Evolutionary conservation across 2,113 vertebrate species (phyloP).

Genomic region (Atherinomorus stipes): DNA sequence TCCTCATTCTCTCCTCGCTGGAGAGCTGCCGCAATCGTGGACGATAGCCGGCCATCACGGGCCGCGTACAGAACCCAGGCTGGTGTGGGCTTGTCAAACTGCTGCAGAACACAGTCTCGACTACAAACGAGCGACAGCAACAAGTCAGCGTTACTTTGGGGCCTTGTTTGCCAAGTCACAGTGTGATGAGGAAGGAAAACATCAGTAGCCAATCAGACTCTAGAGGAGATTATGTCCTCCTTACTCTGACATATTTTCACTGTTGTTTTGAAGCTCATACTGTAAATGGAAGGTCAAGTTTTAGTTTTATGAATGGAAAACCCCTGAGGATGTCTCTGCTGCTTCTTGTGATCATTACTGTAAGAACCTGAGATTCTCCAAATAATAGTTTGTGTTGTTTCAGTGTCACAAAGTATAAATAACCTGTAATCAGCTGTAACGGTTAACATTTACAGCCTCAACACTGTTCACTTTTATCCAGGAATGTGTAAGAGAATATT

Average conservation of each 20-base stretch:
- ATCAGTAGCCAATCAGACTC: background rate
- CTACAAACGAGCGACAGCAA: constrained; percentile 77
- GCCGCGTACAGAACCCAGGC: constrained; percentile 82
- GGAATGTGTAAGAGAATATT: background rate
- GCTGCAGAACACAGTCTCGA: constrained; percentile 83
- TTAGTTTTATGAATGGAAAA: background rate
- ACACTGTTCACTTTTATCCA: no score
- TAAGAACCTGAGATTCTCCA: no score
- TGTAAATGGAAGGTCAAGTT: background rate
- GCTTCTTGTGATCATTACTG: background rate
- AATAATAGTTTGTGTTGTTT: no score
- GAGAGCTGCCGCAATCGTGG: constrained; percentile 21
- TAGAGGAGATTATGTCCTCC: background rate
- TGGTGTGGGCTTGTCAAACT: constrained; percentile 79
- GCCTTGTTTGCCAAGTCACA: background rate
- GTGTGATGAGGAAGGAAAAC: background rate
- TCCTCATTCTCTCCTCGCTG: constrained; percentile 48
- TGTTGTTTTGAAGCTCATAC: background rate
- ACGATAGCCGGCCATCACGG: constrained; percentile 64
- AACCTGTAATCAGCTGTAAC: background rate
- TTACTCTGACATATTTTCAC: background rate
- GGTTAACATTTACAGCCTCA: constrained; percentile 1
- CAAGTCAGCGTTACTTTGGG: background rate
- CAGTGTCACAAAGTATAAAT: background rate
- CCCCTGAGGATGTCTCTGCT: background rate